Conservation (phyloP, 2,888 invertebrate species). For the Hybos culiciformis region DNA sequence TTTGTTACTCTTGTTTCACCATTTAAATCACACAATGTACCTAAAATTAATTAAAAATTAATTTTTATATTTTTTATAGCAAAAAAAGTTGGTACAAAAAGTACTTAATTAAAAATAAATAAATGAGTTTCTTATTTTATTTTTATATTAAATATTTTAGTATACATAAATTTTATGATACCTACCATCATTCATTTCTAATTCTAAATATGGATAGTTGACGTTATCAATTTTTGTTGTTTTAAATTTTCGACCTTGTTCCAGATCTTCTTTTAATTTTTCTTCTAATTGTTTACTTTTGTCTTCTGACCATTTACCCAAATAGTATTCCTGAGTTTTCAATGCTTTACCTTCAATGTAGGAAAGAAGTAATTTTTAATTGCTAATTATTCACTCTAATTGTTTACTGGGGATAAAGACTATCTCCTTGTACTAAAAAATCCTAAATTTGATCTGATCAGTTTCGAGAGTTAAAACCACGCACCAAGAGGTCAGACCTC, state of each 20-base stretch:
- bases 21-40: conserved; percentile 81
- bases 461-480: neutral
- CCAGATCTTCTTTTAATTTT: conserved; percentile 37
- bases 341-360: conserved; percentile 49
- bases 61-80: no score
- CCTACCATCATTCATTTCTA: conserved; percentile 81
- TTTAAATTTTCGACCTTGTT: conserved; percentile 43
- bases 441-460: no score
- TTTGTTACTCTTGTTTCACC: conserved; percentile 69
- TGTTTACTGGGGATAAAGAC: no score
- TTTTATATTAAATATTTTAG: no score
- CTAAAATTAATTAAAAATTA: no score
- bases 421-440: no score
- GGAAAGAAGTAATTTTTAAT: neutral
- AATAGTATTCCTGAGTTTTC: conserved; percentile 69
- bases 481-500: no score
- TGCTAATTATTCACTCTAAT: neutral
- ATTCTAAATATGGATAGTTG: conserved; percentile 73
- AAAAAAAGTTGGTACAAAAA: no score
- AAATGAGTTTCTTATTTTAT: no score
- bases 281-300: conserved; percentile 45
- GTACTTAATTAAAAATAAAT: no score
- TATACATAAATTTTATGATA: no score
- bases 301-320: conserved; percentile 62
- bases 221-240: conserved; percentile 76